Percentiles rank a stretch among this genome's conserved stretches.
phyloP scores from a whole-genome alignment of 2,113 vertebrate species.

The Acrocephalus arundinaceus region DNA sequence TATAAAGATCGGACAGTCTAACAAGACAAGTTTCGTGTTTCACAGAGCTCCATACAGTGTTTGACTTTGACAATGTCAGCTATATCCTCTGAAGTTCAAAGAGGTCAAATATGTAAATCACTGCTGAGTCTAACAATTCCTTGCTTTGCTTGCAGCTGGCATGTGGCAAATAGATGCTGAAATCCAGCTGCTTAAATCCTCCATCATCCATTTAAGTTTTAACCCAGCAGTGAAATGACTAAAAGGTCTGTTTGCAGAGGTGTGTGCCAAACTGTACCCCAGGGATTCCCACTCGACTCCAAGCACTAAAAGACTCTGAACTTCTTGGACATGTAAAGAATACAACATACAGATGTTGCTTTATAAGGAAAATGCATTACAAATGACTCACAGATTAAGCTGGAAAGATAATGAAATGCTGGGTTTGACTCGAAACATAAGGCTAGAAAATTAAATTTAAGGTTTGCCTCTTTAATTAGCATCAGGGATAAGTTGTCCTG shows the following conservation, averaged over 20 bases:
- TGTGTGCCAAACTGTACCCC: slow-evolving; percentile 8
- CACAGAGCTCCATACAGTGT: not conserved
- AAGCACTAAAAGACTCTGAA: not conserved
- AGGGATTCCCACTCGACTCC: not conserved
- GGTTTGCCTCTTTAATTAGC: not conserved
- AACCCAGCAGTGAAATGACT: not conserved
- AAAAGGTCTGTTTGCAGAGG: slow-evolving; percentile 31
- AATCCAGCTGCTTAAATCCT: slow-evolving; percentile 38
- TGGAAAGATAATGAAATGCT: not conserved
- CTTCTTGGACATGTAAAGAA: not conserved
- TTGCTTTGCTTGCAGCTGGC: not conserved
- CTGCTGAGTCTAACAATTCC: not conserved
- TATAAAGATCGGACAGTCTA: not conserved
- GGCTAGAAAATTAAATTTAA: not conserved
- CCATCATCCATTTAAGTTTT: not conserved
- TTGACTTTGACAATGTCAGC: not conserved
- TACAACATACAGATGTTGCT: not conserved
- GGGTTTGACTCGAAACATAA: not conserved
- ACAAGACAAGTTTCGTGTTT: not conserved
- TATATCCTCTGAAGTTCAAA: not conserved
- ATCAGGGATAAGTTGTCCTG: not conserved
- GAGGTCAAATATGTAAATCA: slow-evolving; percentile 32
- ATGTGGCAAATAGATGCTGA: not conserved
- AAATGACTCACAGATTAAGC: not conserved
- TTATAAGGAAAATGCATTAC: not conserved